Percentiles rank a stretch among this genome's conserved stretches.
phyloP scores from a whole-genome alignment of 2,888 invertebrate species.

The Lydus trimaculatus region DNA sequence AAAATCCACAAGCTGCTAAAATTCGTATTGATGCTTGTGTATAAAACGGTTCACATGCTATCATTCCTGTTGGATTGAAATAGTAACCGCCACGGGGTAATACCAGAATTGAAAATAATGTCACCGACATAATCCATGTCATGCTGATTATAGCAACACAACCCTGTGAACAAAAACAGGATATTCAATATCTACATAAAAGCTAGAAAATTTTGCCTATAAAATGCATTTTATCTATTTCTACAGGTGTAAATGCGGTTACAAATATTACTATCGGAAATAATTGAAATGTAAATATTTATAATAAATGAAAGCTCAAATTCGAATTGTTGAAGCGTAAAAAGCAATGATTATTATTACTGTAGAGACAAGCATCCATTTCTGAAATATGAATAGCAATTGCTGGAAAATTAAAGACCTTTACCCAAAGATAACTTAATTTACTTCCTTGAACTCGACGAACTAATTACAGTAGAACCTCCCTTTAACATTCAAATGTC shows the following conservation, averaged over 20 bases:
- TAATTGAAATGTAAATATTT: not conserved
- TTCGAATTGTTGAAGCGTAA: no score
- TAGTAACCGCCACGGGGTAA: constrained; percentile 87
- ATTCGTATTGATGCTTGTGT: constrained; percentile 76
- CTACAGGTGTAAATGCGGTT: not conserved
- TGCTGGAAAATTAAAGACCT: not conserved
- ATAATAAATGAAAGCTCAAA: not conserved
- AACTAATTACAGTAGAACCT: not conserved
- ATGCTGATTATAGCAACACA: constrained; percentile 72
- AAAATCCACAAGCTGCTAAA: constrained; percentile 85
- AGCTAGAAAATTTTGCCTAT: not conserved
- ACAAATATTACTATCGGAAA: not conserved
- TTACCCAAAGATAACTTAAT: not conserved
- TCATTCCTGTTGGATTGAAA: constrained; percentile 84
- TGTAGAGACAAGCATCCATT: not conserved
- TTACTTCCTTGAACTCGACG: not conserved
- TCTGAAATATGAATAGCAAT: not conserved
- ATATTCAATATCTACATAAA: constrained; percentile 12
- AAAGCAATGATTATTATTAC: not conserved
- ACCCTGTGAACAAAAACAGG: constrained; percentile 67
- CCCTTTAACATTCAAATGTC: not conserved
- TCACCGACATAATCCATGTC: constrained; percentile 86
- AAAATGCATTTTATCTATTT: not conserved
- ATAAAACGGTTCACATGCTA: constrained; percentile 90
- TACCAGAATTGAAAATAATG: constrained; percentile 82